Evolutionary conservation across 2,888 invertebrate species (phyloP), one percentile per base, ranked within the genome.

Genomic region (Lapara coniferarum): DNA sequence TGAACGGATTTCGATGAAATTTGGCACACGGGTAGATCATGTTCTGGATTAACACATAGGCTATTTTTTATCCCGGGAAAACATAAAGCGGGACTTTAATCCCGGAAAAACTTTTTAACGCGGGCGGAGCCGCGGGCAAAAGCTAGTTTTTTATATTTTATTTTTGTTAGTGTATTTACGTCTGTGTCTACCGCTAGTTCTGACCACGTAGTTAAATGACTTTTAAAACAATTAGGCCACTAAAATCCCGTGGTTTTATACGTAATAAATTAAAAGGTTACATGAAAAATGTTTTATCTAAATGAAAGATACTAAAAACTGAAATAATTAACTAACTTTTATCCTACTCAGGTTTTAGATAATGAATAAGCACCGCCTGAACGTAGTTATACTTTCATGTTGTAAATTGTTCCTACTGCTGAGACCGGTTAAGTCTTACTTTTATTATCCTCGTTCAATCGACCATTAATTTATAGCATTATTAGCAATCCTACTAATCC

Each of bases 301-400:
- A 55, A 55, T 55, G 55, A 19, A 53, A 55, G 55, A 55, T 55
- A 19, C 8, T 55, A 55, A 55, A 55, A 55, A 55, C 55, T 55
- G 37, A 53, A 53, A 53, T 53, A 53, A 53, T 53, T 53, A 53
- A 53, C 53, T 53, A 53, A 53, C 5, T 19, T 55, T 55, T 0
- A 12, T 19, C 55, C 19, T 55, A 19, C 19, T 55, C 55, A 10
- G 19, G 6, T 55, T 55, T 55, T 19, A 19, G 55, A 19, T 55
- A 55, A 19, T 55, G 19, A 55, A 55, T 19, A 55, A 19, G 5
- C 19, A 52, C 14, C 19, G 55, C 14, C 10, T 10, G 10, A 10
- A 3, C 55, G 10, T 55, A 16, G 10, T 55, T 19, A 12, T 19
- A 16, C 12, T 55, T 19, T 8, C 55, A 55, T 10, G 55, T 10